Conservation (phyloP, 2,888 invertebrate species). For the Ichneumon xanthorius region DNA sequence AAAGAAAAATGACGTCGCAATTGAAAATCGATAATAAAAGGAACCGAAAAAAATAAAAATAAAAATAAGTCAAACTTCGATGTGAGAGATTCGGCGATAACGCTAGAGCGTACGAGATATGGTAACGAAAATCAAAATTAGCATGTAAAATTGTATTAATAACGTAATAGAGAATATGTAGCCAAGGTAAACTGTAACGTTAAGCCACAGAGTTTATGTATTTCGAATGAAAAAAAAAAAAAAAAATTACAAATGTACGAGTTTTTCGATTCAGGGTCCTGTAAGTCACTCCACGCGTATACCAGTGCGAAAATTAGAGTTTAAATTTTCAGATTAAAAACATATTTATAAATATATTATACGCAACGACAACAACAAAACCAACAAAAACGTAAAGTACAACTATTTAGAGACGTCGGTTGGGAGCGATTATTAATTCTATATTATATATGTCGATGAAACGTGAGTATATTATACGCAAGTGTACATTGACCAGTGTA, state of each 20-base stretch:
- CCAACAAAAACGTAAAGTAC: conserved; percentile 58
- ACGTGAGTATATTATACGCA: conserved; percentile 52
- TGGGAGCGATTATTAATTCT: conserved; percentile 43
- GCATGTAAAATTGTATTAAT: conserved; percentile 67
- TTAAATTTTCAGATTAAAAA: conserved; percentile 56
- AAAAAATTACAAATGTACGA: conserved; percentile 49
- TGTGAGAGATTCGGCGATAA: conserved; percentile 4
- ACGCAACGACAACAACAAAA: conserved; percentile 46
- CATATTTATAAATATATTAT: conserved; percentile 51
- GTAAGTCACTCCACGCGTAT: conserved; percentile 61
- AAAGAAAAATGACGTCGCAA: conserved; percentile 42
- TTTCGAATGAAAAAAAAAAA: conserved; percentile 52
- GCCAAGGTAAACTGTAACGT: conserved; percentile 54
- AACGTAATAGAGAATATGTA: conserved; percentile 49
- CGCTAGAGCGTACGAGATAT: conserved; percentile 47
- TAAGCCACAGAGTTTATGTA: conserved; percentile 70
- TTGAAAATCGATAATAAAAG: conserved; percentile 44
- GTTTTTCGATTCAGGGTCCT: conserved; percentile 68
- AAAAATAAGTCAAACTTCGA: conserved; percentile 18
- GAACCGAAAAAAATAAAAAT: background rate
- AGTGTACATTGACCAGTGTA: conserved; percentile 64
- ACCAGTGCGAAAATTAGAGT: conserved; percentile 48
- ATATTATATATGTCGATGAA: conserved; percentile 50
- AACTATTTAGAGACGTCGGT: conserved; percentile 53
- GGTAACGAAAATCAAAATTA: conserved; percentile 72